Conservation (phyloP, 2,113 vertebrate genomes). For the Poeciliopsis retropinna region DNA sequence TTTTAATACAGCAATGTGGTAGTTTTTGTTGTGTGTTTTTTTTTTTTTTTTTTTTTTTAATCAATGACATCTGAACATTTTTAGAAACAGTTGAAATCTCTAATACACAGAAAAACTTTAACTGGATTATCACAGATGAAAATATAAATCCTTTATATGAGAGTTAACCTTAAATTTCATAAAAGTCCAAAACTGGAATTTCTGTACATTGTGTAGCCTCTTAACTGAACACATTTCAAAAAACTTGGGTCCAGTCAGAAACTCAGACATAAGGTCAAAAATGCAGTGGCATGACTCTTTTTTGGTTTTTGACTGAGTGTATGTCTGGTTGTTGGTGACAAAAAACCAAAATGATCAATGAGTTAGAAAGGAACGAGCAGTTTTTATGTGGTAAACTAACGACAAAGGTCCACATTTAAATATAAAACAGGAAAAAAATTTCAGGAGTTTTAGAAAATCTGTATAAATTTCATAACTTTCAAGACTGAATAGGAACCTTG, state of each 20-base stretch:
- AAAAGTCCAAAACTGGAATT: background rate
- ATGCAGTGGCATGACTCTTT: background rate
- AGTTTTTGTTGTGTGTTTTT: background rate
- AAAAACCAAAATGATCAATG: background rate
- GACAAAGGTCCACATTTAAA: background rate
- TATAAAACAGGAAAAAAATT: background rate
- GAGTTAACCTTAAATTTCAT: background rate
- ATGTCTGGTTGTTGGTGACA: background rate
- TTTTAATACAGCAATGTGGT: background rate
- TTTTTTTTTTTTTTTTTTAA: too few relatives aligned
- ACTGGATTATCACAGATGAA: background rate
- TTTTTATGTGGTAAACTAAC: background rate
- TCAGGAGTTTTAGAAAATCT: background rate
- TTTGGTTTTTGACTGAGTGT: background rate
- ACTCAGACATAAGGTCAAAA: too few relatives aligned
- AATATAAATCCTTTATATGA: background rate
- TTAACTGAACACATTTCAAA: background rate
- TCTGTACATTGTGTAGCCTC: background rate
- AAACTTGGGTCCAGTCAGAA: background rate
- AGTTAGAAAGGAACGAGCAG: background rate
- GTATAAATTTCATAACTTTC: background rate
- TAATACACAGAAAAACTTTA: background rate
- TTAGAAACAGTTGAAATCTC: background rate
- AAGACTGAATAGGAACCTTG: background rate
- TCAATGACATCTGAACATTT: background rate